Conservation (phyloP, 2,113 vertebrate species). For the Entomyzon cyanotis region DNA sequence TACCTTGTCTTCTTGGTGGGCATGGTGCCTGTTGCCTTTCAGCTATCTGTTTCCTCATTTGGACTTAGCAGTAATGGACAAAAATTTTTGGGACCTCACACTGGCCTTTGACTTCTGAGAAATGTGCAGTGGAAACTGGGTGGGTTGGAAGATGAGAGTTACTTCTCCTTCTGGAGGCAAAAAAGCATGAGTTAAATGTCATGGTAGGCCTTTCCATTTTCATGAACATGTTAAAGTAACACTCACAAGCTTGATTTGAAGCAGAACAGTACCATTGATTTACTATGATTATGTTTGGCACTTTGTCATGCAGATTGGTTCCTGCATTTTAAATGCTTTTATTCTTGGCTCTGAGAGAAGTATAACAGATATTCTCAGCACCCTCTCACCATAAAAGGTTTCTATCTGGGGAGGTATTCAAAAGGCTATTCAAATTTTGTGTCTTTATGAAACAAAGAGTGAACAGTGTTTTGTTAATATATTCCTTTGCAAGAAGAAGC, state of each 20-base stretch:
- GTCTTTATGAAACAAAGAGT: background rate
- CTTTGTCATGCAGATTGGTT: background rate
- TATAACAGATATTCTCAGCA: background rate
- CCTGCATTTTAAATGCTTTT: background rate
- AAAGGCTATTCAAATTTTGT: background rate
- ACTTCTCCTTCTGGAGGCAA: background rate
- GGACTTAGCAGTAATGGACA: background rate
- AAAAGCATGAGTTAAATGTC: background rate
- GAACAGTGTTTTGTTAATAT: background rate
- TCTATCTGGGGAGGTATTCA: background rate
- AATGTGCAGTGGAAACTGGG: rapidly evolving
- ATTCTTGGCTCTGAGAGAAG: background rate
- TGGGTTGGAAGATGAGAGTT: background rate
- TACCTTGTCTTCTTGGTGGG: background rate
- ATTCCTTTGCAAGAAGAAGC: background rate
- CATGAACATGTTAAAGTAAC: background rate
- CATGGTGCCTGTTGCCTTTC: background rate
- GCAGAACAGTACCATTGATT: background rate
- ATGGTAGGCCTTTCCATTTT: background rate
- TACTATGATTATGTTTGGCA: background rate
- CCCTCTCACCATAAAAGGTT: background rate
- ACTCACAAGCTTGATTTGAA: background rate
- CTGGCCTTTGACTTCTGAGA: background rate
- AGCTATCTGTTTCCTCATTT: background rate
- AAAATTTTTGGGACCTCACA: rapidly evolving